Conservation (phyloP, 2,113 vertebrate genomes). For the Gasterosteus nipponicus region DNA sequence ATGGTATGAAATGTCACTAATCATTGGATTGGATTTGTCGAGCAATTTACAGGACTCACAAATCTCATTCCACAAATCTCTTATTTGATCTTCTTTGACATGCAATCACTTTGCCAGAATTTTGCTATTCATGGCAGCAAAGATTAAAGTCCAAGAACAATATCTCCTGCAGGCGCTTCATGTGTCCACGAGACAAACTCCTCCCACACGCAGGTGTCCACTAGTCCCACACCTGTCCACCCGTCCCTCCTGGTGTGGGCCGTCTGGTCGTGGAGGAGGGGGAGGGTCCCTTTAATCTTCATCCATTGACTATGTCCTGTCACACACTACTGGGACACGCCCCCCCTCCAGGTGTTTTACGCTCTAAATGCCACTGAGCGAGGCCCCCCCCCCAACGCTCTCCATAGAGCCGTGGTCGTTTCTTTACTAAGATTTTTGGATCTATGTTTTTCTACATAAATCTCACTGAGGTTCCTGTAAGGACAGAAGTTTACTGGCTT, state of each 20-base stretch:
- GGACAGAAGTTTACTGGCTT: too few species aligned
- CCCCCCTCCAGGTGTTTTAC: too few species aligned
- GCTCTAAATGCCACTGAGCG: too few species aligned
- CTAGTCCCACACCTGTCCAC: not conserved
- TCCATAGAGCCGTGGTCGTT: too few species aligned
- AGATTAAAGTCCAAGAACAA: not conserved
- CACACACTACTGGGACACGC: too few species aligned
- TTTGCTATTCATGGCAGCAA: conserved; percentile 1
- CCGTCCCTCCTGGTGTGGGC: too few species aligned
- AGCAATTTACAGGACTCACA: not conserved
- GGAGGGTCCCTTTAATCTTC: too few species aligned
- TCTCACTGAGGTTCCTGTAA: not conserved
- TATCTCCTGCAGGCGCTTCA: not conserved
- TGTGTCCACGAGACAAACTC: not conserved
- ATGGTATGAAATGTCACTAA: not conserved
- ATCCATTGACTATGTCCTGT: too few species aligned
- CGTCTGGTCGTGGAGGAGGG: too few species aligned
- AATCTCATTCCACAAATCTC: conserved; percentile 19
- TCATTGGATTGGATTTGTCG: not conserved
- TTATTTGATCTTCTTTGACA: conserved; percentile 10
- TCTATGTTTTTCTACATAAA: too few species aligned
- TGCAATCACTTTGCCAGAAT: conserved; percentile 4
- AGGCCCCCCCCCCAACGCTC: too few species aligned
- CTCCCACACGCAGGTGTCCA: not conserved
- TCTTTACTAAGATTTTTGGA: too few species aligned